Evolutionary conservation across 1,140 invertebrate genomes (phyloP).

Genomic region (Cyrtorhinus lividipennis): DNA sequence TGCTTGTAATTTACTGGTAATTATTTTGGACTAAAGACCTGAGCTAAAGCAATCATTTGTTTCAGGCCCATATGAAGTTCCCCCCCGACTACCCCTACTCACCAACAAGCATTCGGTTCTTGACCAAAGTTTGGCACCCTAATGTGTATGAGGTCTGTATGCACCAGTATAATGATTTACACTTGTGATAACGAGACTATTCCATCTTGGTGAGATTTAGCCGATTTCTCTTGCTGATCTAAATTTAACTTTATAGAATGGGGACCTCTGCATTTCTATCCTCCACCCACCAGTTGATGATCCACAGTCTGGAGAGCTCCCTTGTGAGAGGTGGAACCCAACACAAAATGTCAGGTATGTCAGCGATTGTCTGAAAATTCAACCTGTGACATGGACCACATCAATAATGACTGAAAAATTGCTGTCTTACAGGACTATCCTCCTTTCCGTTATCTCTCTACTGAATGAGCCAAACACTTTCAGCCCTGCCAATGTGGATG

Average conservation of each 20-base stretch:
- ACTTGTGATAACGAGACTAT: no score
- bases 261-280: conserved; percentile 98
- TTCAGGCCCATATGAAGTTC: conserved; percentile 98
- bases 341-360: conserved; percentile 87
- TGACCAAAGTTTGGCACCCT: conserved; percentile 99
- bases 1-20: no score
- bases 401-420: background rate
- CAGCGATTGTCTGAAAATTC: no score
- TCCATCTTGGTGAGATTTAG: no score
- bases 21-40: no score
- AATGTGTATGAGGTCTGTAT: conserved; percentile 99
- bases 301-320: conserved; percentile 94
- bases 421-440: conserved; percentile 66
- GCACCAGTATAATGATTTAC: no score
- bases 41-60: no score
- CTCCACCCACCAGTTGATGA: conserved; percentile 97
- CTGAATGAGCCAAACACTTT: conserved; percentile 99
- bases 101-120: conserved; percentile 91
- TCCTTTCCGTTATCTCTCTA: conserved; percentile 95
- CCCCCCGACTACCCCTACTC: conserved; percentile 96
- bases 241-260: conserved; percentile 62
- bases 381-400: no score
- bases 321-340: conserved; percentile 99
- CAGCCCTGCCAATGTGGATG: conserved; percentile 98
- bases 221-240: no score